Conservation (phyloP, 1,140 invertebrate genomes). For the Fopius arisanus region DNA sequence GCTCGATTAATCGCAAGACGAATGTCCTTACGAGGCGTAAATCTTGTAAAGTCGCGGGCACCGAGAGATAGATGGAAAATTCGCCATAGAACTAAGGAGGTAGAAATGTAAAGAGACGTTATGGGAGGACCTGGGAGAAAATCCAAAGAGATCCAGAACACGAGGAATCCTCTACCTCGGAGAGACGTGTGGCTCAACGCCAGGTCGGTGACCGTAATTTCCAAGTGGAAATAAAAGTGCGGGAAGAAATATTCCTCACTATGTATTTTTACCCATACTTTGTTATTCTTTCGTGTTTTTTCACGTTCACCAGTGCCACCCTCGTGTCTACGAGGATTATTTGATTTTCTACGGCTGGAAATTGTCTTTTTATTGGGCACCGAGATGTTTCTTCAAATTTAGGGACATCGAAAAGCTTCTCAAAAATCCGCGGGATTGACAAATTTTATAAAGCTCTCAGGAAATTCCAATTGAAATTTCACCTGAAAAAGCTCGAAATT, state of each 20-base stretch:
- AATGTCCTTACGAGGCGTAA: not conserved
- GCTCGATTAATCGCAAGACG: conserved; percentile 9
- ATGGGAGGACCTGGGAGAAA: not conserved
- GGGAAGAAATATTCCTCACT: conserved; percentile 31
- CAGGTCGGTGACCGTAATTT: conserved; percentile 34
- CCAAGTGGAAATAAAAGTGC: conserved; percentile 29
- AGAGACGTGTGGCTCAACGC: conserved; percentile 30
- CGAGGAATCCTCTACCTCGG: conserved; percentile 23
- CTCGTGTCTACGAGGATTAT: not conserved
- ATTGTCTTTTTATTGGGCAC: not conserved
- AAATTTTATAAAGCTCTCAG: too few species aligned
- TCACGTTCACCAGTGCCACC: not conserved
- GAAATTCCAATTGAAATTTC: too few species aligned
- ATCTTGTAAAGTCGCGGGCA: not conserved
- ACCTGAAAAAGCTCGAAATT: too few species aligned
- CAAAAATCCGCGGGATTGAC: too few species aligned
- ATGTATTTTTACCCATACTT: conserved; percentile 27
- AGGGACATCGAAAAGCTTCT: too few species aligned
- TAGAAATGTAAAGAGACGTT: conserved; percentile 12
- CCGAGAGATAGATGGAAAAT: not conserved
- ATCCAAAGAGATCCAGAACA: conserved; percentile 21
- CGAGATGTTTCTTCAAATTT: not conserved
- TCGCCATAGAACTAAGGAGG: conserved; percentile 2
- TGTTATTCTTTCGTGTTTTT: conserved; percentile 21
- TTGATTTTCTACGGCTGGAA: not conserved